Evolutionary conservation across 2,888 invertebrate species (phyloP).

Genomic region (Synergus gifuensis): DNA sequence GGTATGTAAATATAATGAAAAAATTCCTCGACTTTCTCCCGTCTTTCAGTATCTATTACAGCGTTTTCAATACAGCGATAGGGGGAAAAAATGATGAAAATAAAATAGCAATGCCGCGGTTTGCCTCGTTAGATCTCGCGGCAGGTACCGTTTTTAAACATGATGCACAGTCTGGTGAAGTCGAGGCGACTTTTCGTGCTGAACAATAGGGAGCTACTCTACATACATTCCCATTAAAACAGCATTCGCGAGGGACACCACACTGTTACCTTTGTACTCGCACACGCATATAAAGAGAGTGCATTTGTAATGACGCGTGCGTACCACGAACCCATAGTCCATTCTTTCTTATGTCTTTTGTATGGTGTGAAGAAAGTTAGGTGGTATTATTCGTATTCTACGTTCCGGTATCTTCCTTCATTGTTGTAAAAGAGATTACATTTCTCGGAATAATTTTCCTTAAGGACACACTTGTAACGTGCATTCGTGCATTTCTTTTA

Average conservation of each 20-base stretch:
- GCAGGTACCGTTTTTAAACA: slow-evolving; percentile 69
- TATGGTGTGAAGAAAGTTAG: neutral
- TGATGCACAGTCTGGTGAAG: slow-evolving; percentile 65
- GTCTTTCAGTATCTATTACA: neutral
- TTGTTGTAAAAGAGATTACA: neutral
- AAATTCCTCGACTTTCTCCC: neutral
- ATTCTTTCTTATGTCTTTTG: slow-evolving; percentile 1
- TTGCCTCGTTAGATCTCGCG: slow-evolving; percentile 67
- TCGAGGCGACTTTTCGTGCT: slow-evolving; percentile 62
- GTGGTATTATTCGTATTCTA: neutral
- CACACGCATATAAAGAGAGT: neutral
- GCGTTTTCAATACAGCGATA: neutral
- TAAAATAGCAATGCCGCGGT: slow-evolving; percentile 43
- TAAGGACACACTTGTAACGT: neutral
- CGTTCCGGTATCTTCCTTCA: neutral
- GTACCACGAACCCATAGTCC: neutral
- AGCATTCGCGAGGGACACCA: slow-evolving; percentile 59
- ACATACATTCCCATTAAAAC: slow-evolving; percentile 73
- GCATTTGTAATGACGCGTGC: neutral
- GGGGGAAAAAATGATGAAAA: neutral
- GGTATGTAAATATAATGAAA: neutral
- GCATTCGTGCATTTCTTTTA: neutral
- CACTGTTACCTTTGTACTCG: neutral
- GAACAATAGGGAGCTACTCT: slow-evolving; percentile 71
- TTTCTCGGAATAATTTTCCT: neutral